A percentile compares a stretch with the other conserved stretches of the same genome.
Conservation (phyloP, 2,888 invertebrate species). For the Macrostomum cliftonense region DNA sequence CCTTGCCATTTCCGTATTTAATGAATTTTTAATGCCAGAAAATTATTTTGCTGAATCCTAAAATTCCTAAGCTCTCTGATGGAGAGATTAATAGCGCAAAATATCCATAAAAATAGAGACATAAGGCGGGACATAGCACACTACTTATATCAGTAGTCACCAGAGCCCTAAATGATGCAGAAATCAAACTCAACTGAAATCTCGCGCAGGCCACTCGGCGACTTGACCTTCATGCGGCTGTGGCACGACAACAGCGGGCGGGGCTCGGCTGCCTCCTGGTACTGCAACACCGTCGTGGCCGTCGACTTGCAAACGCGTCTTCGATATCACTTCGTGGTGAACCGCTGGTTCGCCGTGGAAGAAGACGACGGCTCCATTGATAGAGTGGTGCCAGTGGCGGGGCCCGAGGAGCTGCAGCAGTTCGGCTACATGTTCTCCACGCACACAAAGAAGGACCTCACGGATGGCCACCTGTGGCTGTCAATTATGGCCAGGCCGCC, state of each 20-base stretch:
- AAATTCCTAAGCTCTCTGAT: too few species aligned
- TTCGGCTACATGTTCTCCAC: slow-evolving; percentile 39
- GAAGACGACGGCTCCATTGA: slow-evolving; percentile 41
- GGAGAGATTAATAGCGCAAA: too few species aligned
- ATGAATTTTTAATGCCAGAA: too few species aligned
- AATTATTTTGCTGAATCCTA: too few species aligned
- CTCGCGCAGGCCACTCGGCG: slow-evolving; percentile 35
- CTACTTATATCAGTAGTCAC: too few species aligned
- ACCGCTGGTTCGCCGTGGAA: slow-evolving; percentile 41
- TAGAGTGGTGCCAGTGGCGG: slow-evolving; percentile 39
- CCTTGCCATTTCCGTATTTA: too few species aligned
- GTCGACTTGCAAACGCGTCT: slow-evolving; percentile 39
- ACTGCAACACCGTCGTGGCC: slow-evolving; percentile 36
- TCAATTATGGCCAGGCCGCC: slow-evolving; percentile 41
- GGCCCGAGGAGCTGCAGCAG: slow-evolving; percentile 36
- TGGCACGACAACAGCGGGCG: slow-evolving; percentile 43
- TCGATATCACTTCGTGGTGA: slow-evolving; percentile 37
- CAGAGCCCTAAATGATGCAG: too few species aligned
- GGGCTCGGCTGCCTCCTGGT: slow-evolving; percentile 39
- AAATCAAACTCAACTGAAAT: too few species aligned
- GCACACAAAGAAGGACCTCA: slow-evolving; percentile 34
- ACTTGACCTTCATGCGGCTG: slow-evolving; percentile 36
- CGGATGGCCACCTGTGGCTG: slow-evolving; percentile 43
- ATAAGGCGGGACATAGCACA: too few species aligned
- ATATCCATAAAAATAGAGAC: too few species aligned